phyloP scores from a whole-genome alignment of 2,888 invertebrate species.

The Plagiodera versicolora region DNA sequence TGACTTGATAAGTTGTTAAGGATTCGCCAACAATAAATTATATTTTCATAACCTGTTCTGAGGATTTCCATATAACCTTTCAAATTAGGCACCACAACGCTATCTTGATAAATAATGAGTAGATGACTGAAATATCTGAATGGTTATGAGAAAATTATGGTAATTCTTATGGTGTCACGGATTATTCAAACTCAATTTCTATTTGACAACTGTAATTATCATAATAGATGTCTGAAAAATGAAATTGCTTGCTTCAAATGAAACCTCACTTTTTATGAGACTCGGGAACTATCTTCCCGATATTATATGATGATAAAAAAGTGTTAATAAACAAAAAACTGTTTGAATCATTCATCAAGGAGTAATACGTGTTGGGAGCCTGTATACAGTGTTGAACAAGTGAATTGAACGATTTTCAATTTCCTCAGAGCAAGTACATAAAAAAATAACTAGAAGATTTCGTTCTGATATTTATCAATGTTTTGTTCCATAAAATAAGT shows the following conservation, averaged over 20 bases:
- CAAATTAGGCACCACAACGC: slow-evolving; percentile 10
- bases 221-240: not conserved
- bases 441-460: no score
- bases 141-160: slow-evolving; percentile 12
- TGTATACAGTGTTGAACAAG: no score
- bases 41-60: slow-evolving; percentile 7
- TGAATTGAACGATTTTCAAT: no score
- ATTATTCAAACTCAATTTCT: not conserved
- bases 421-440: no score
- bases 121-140: slow-evolving; percentile 6
- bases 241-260: not conserved
- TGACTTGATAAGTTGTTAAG: slow-evolving; percentile 4
- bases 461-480: no score
- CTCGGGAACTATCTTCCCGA: no score
- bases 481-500: no score
- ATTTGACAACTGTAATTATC: not conserved
- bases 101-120: slow-evolving; percentile 10
- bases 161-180: slow-evolving; percentile 3
- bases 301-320: no score
- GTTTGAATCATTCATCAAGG: no score
- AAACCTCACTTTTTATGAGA: not conserved
- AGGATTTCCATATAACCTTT: slow-evolving; percentile 12
- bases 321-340: no score
- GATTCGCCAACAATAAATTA: slow-evolving; percentile 4
- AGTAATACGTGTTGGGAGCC: no score